Percentiles rank a stretch among this genome's conserved stretches.
Evolutionary conservation across 2,888 invertebrate species (phyloP).

Genomic region (Nephrotoma flavescens): DNA sequence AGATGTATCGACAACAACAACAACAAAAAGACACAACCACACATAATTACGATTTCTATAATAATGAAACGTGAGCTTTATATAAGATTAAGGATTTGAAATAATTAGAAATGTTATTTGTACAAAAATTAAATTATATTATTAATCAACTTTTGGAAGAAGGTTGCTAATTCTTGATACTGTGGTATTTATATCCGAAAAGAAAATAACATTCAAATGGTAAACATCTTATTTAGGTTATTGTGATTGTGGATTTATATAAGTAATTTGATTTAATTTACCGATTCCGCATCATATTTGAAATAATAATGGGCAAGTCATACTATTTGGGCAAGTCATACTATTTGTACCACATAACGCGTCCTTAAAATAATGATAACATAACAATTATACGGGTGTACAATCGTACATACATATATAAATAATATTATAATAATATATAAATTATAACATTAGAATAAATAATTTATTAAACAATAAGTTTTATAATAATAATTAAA

Average conservation of each 20-base stretch:
- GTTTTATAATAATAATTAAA: not conserved
- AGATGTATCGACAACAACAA: not conserved
- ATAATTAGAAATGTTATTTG: conserved; percentile 1
- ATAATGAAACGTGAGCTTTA: conserved; percentile 1
- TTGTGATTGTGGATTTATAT: too few relatives aligned
- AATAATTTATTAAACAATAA: not conserved
- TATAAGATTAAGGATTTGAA: conserved; percentile 1
- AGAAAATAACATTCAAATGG: too few relatives aligned
- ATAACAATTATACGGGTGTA: too few relatives aligned
- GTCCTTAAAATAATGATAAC: too few relatives aligned
- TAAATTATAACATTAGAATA: not conserved
- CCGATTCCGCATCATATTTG: too few relatives aligned
- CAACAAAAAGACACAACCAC: not conserved
- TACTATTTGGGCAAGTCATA: too few relatives aligned
- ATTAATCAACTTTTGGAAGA: not conserved
- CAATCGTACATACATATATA: too few relatives aligned
- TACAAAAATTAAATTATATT: not conserved
- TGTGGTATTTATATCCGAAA: not conserved
- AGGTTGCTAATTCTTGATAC: not conserved
- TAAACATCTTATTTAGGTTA: too few relatives aligned
- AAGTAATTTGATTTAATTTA: too few relatives aligned
- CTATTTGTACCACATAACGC: too few relatives aligned
- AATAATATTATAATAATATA: not conserved
- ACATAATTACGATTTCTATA: not conserved
- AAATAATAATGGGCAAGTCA: too few relatives aligned